Conservation (phyloP, 2,797 vertebrate species). For the Pelobates cultripes region DNA sequence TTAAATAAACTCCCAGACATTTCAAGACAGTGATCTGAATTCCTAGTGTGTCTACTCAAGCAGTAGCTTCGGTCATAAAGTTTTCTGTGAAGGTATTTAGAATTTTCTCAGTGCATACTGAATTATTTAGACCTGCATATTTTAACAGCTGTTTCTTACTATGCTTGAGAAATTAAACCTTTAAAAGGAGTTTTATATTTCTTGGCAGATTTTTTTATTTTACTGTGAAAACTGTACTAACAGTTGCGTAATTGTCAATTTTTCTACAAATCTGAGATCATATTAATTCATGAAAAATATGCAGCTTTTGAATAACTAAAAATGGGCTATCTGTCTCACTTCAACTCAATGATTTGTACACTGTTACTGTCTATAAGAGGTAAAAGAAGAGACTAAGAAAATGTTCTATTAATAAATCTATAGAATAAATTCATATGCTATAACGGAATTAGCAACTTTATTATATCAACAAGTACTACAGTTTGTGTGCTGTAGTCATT, state of each 20-base stretch:
- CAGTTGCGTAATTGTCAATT: background rate
- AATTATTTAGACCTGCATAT: conserved; percentile 52
- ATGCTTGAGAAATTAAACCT: conserved; percentile 35
- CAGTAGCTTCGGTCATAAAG: conserved; percentile 18
- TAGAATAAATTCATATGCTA: no score
- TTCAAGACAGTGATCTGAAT: conserved; percentile 43
- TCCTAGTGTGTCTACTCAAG: conserved; percentile 31
- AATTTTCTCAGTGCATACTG: conserved; percentile 33
- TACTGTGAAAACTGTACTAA: conserved; percentile 17
- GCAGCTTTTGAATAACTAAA: no score
- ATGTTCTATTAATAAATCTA: no score
- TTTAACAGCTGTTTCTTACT: conserved; percentile 42
- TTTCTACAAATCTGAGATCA: background rate
- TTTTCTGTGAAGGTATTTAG: conserved; percentile 34
- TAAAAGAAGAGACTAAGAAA: no score
- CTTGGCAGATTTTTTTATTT: conserved; percentile 1
- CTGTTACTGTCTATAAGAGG: no score
- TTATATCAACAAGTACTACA: no score
- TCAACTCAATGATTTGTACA: no score
- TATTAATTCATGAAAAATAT: background rate
- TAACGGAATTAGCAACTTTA: no score
- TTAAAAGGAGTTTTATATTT: conserved; percentile 31
- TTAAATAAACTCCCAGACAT: conserved; percentile 30
- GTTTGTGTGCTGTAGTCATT: no score
- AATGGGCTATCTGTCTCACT: no score